Base-by-base conservation (phyloP, 2,797 vertebrate genomes). In the Hipposideros larvatus region DNA sequence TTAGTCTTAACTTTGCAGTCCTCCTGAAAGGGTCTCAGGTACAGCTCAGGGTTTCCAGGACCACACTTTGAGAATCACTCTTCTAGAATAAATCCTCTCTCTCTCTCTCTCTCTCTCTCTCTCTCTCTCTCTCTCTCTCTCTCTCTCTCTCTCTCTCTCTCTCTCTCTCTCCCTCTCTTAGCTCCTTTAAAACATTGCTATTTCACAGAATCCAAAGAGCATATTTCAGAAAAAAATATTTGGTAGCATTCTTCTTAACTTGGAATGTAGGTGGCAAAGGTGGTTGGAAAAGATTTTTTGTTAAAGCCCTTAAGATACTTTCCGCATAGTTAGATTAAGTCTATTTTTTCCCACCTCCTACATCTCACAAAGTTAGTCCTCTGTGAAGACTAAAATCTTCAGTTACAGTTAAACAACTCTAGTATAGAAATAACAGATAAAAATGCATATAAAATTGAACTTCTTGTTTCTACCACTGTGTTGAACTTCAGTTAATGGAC, bases 271-370 rank as follows among this genome's bases (percentile, higher is more conserved):
- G 96, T 95, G 89, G 96, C 57, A 92, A 97, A 96, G 95, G 96
- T 97, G 46, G 68, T 92, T 94, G 61, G 80, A 71, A 96, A 87
- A 77, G 61, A 13, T 73, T 51, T 95, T 93, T 43, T 43, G 43
- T 46, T 48, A 28, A 82, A 83, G 46, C 46, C 46, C 34, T 86
- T 43, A 51, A 82, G 71, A 90, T 92, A 84, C 75, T 96, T 96
- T 95, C 74, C 92, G 91, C 55, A 48, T 65, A 90, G 77, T 96
- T 90, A 71, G 73, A 92, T 87, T 79, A 75, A 86, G 71, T 93
- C 97, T 97, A 96, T 98, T 97, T 97, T 97, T 97, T 87, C 95
- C 88, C 63, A 96, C 97, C 94, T 94, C 97, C 97, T 80, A 96
- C 96, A 26, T 79, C 53, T 95, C 78, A 75, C 61, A 91, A 90